phyloP scores from a whole-genome alignment of 2,797 vertebrate genomes.

The Catamblyrhynchus diadema region DNA sequence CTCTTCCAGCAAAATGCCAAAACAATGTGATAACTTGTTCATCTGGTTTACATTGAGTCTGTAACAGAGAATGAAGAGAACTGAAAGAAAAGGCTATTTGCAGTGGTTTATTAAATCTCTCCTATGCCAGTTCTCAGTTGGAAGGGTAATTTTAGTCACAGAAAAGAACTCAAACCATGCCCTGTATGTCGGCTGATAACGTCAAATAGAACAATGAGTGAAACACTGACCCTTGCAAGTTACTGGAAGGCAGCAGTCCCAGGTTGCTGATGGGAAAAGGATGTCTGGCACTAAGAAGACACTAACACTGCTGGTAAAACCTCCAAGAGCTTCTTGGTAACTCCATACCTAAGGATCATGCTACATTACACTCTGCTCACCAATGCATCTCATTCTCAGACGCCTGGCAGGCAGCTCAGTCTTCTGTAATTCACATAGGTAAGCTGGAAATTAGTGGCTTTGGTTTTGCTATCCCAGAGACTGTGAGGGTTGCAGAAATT shows the following conservation, averaged over 20 bases:
- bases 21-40: fast-evolving
- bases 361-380: background rate
- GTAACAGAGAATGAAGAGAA: background rate
- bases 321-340: background rate
- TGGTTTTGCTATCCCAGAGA: background rate
- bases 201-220: background rate
- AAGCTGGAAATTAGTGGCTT: background rate
- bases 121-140: background rate
- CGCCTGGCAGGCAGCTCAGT: background rate
- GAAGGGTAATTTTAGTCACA: background rate
- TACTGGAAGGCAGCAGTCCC: background rate
- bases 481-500: background rate
- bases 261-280: background rate
- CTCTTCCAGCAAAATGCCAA: background rate
- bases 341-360: background rate
- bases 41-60: background rate
- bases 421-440: background rate
- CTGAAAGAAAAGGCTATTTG: background rate
- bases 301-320: background rate
- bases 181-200: background rate
- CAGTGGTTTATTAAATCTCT: background rate
- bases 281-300: background rate
- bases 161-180: background rate
- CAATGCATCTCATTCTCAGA: background rate
- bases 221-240: background rate